phyloP scores from a whole-genome alignment of 2,888 invertebrate species.

The Euphydryas editha region DNA sequence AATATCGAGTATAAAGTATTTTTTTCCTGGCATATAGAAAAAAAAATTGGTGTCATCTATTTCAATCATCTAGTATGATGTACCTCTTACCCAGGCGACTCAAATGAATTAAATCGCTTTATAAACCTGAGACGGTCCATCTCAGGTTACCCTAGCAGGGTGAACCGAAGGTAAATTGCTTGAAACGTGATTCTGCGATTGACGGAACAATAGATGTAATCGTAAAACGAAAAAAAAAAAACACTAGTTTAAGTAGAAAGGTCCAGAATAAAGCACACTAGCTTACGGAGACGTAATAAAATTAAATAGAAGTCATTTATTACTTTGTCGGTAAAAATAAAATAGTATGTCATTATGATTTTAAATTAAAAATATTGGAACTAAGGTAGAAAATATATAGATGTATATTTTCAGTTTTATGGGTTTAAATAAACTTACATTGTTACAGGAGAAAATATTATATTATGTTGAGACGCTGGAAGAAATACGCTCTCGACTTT shows the following conservation, averaged over 20 bases:
- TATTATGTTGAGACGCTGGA: too few relatives aligned
- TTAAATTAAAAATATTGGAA: background rate
- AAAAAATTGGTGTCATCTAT: conserved; percentile 44
- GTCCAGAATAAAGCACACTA: conserved; percentile 42
- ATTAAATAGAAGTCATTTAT: conserved; percentile 33
- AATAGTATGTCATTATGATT: background rate
- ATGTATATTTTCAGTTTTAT: too few relatives aligned
- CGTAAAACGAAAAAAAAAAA: conserved; percentile 65
- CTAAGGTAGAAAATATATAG: too few relatives aligned
- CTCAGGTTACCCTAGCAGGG: conserved; percentile 65
- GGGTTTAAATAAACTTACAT: too few relatives aligned
- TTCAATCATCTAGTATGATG: conserved; percentile 57
- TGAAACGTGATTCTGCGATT: conserved; percentile 74
- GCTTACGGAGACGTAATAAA: conserved; percentile 32
- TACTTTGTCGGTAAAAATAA: conserved; percentile 13
- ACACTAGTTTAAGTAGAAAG: conserved; percentile 54
- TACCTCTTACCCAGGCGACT: conserved; percentile 62
- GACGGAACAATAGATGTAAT: conserved; percentile 78
- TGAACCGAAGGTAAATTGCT: conserved; percentile 69
- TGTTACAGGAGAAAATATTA: too few relatives aligned
- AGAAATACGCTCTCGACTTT: too few relatives aligned
- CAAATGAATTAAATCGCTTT: conserved; percentile 63
- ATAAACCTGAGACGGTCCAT: conserved; percentile 67
- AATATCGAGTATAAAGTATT: too few relatives aligned
- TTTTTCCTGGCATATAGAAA: too few relatives aligned